phyloP scores from a whole-genome alignment of 2,797 vertebrate species.

The Clarias pachynema region DNA sequence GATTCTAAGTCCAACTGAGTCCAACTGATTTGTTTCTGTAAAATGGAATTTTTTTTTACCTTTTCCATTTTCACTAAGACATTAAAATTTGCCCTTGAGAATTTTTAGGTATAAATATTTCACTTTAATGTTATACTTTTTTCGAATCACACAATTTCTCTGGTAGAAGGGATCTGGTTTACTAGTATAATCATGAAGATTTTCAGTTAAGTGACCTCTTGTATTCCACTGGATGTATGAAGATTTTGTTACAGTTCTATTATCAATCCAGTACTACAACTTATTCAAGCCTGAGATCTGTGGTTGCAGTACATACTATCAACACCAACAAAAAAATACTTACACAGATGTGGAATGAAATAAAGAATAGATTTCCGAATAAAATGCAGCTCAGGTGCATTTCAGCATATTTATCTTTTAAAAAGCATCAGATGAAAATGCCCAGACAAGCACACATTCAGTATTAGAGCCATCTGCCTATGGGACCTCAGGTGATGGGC shows the following conservation, averaged over 20 bases:
- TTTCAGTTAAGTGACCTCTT: not conserved
- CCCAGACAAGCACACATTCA: slow-evolving; percentile 25
- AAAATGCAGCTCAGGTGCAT: slow-evolving; percentile 22
- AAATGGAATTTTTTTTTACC: not conserved
- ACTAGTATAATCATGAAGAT: not conserved
- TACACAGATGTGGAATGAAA: not conserved
- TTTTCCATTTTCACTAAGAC: not conserved
- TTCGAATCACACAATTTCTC: not conserved
- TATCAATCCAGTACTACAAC: not conserved
- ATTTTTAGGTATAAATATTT: not conserved
- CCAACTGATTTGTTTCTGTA: not conserved
- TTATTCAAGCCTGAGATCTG: not conserved
- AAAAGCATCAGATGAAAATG: slow-evolving; percentile 37
- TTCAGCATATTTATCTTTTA: slow-evolving; percentile 52
- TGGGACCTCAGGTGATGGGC: slow-evolving; percentile 49
- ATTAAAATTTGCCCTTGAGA: not conserved
- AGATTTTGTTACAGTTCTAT: not conserved
- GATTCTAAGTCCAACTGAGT: not conserved
- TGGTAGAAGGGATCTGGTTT: not conserved
- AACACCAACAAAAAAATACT: not conserved
- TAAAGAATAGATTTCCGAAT: not conserved
- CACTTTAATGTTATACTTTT: not conserved
- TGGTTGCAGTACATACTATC: not conserved
- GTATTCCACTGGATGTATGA: not conserved
- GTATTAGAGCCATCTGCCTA: slow-evolving; percentile 60